Percentiles rank a stretch among this genome's conserved stretches.
phyloP scores from a whole-genome alignment of 2,888 invertebrate species.

The Ametastegia equiseti region DNA sequence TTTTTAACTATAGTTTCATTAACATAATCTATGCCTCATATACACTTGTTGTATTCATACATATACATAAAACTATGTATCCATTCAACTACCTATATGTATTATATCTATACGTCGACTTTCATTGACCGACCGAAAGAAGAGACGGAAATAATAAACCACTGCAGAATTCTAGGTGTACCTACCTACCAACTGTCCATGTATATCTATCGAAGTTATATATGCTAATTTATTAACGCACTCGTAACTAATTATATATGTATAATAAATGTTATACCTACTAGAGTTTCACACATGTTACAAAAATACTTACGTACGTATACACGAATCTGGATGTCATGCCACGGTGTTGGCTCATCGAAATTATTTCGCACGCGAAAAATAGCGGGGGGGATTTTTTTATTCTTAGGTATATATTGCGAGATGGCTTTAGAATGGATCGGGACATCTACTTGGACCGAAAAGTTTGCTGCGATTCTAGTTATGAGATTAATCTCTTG shows the following conservation, averaged over 20 bases:
- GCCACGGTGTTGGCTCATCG: neutral
- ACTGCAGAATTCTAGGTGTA: too few species aligned
- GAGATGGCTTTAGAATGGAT: neutral
- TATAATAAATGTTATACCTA: neutral
- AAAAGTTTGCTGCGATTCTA: neutral
- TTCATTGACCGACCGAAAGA: conserved; percentile 12
- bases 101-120: too few species aligned
- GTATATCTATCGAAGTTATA: neutral
- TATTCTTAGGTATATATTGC: neutral
- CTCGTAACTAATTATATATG: neutral
- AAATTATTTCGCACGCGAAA: conserved; percentile 10
- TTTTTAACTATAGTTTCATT: conserved; percentile 18
- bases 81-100: too few species aligned
- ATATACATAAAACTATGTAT: too few species aligned
- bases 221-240: conserved; percentile 11
- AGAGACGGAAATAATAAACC: neutral
- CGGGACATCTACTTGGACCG: too few species aligned
- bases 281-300: neutral
- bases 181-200: neutral
- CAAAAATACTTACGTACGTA: neutral
- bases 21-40: conserved; percentile 29
- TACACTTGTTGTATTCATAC: neutral
- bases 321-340: neutral
- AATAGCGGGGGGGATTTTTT: neutral
- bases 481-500: too few species aligned